A percentile compares a stretch with the other conserved stretches of the same genome.
These are phyloP conservation scores for Onchidella celtica DNA, from an alignment of 2,888 invertebrate genomes.

Conservation along the genomic window DNA sequence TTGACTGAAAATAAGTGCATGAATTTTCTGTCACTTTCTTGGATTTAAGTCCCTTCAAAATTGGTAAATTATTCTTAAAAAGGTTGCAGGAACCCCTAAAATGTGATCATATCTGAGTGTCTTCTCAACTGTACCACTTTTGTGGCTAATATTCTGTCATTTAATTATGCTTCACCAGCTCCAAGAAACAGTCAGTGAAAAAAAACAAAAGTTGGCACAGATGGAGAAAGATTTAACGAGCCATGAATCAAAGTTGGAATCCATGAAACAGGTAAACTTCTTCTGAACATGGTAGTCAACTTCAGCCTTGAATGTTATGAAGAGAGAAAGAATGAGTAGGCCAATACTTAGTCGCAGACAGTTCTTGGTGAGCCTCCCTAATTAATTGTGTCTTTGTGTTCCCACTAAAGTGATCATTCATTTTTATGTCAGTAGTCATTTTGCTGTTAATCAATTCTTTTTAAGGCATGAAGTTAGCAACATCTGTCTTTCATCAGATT, in stretches of 20 bases:
- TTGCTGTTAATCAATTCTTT: too few species aligned
- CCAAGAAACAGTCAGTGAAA: constrained; percentile 58
- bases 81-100: too few species aligned
- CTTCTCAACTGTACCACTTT: too few species aligned
- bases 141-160: too few species aligned
- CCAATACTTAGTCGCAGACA: neutral
- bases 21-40: too few species aligned
- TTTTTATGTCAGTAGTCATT: too few species aligned
- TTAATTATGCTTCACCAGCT: constrained; percentile 22
- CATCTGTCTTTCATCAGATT: too few species aligned
- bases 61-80: too few species aligned
- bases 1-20: too few species aligned
- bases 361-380: neutral
- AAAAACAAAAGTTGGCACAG: constrained; percentile 58
- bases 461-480: too few species aligned
- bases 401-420: neutral
- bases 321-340: neutral
- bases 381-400: neutral
- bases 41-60: too few species aligned
- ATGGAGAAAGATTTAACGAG: constrained; percentile 42
- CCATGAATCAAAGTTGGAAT: constrained; percentile 44
- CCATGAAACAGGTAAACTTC: constrained; percentile 39
- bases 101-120: too few species aligned
- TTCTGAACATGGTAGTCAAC: neutral
- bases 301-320: neutral